Evolutionary conservation across 2,888 invertebrate genomes (phyloP).

Genomic region (Aphidius colemani): DNA sequence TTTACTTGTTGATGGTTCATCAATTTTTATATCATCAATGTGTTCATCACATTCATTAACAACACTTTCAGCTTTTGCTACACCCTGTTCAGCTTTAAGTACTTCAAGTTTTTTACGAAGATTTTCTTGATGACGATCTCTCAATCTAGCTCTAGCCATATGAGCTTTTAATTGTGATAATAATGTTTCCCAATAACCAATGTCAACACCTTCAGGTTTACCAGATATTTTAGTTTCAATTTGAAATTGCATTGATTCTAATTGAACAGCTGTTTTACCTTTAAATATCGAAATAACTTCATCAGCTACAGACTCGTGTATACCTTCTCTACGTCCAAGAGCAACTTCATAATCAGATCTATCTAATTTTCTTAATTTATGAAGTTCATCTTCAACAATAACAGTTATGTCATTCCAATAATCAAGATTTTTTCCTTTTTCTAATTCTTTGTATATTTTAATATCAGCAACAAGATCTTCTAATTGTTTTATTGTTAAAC

Average conservation of each 20-base stretch:
- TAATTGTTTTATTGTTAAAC: conserved; percentile 84
- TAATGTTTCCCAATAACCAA: conserved; percentile 97
- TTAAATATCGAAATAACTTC: conserved; percentile 91
- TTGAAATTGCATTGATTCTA: conserved; percentile 80
- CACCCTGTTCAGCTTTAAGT: conserved; percentile 84
- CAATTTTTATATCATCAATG: conserved; percentile 48
- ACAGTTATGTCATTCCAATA: conserved; percentile 97
- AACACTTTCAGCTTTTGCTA: conserved; percentile 59
- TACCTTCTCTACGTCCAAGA: conserved; percentile 73
- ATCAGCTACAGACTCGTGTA: conserved; percentile 87
- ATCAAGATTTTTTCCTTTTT: conserved; percentile 82
- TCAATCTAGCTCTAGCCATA: conserved; percentile 88
- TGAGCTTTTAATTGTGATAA: conserved; percentile 95
- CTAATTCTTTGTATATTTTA: conserved; percentile 90
- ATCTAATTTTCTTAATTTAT: conserved; percentile 80
- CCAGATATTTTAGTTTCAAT: conserved; percentile 87
- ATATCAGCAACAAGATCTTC: conserved; percentile 97
- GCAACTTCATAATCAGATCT: conserved; percentile 67
- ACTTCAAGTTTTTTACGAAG: conserved; percentile 85
- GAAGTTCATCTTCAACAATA: conserved; percentile 90
- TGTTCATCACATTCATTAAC: conserved; percentile 43
- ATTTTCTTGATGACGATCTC: conserved; percentile 91
- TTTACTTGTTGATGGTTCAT: conserved; percentile 46
- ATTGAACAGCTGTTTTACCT: conserved; percentile 87
- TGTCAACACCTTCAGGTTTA: conserved; percentile 88